A percentile compares a stretch with the other conserved stretches of the same genome.
Evolutionary conservation across 2,888 invertebrate genomes (phyloP).

Genomic region (Eupithecia tripunctaria): DNA sequence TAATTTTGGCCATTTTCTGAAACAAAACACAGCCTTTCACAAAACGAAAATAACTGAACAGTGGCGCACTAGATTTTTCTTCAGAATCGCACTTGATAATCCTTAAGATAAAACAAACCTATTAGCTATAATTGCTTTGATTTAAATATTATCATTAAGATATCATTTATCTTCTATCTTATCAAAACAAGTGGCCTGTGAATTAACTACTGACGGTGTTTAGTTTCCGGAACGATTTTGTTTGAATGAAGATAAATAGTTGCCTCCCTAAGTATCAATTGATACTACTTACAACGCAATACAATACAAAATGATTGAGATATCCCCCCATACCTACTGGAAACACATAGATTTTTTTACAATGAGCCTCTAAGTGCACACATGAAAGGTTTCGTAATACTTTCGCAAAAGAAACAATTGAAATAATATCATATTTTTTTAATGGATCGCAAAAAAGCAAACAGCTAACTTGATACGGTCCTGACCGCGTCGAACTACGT

Average conservation of each 20-base stretch:
- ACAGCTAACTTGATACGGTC: no score
- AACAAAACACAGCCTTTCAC: conserved; percentile 17
- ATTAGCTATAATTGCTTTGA: background rate
- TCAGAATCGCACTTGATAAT: background rate
- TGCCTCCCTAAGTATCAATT: background rate
- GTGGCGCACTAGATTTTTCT: background rate
- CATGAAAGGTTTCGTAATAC: no score
- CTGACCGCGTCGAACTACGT: no score
- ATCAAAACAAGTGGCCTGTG: background rate
- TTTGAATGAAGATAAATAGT: background rate
- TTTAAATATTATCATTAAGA: background rate
- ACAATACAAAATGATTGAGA: no score
- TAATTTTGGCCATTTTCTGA: conserved; percentile 31
- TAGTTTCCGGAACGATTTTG: background rate
- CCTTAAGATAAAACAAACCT: background rate
- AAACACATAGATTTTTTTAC: no score
- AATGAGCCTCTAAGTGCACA: no score
- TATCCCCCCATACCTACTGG: no score
- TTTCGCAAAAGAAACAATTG: no score
- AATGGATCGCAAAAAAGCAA: no score
- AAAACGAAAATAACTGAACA: background rate
- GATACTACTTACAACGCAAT: no score
- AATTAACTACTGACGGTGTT: background rate
- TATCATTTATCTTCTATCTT: background rate
- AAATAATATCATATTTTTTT: no score